These are phyloP conservation scores for Podilymbus podiceps DNA, from an alignment of 2,113 vertebrate species.

Conservation along the genomic window DNA sequence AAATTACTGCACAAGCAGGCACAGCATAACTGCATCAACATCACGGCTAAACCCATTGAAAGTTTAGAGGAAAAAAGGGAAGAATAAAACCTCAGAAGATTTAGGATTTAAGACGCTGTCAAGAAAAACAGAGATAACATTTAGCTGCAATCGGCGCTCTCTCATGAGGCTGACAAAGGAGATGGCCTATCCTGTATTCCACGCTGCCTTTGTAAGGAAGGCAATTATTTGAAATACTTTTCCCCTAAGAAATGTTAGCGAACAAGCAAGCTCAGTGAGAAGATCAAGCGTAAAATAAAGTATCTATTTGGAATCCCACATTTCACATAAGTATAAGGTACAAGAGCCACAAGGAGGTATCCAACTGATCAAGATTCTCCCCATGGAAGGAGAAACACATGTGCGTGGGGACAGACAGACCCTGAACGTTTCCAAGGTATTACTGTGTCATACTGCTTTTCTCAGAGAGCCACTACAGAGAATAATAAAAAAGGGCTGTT, in stretches of 20 bases:
- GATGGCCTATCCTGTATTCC: neutral
- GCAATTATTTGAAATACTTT: neutral
- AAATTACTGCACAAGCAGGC: neutral
- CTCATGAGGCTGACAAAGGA: neutral
- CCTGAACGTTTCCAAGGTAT: neutral
- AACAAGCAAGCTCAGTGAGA: neutral
- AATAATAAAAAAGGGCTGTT: neutral
- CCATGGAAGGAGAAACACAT: rapidly evolving
- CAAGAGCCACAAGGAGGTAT: neutral
- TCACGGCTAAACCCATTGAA: neutral
- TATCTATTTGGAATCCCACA: neutral
- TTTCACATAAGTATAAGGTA: neutral
- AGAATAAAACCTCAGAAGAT: neutral
- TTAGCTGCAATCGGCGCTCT: neutral
- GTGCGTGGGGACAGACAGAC: rapidly evolving
- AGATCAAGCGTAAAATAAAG: neutral
- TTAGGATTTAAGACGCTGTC: neutral
- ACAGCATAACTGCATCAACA: neutral
- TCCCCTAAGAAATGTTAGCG: neutral
- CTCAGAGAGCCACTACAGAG: neutral
- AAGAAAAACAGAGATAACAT: neutral
- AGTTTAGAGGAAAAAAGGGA: neutral
- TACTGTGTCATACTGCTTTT: neutral
- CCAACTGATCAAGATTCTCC: neutral
- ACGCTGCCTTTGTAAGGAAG: neutral